Base-by-base conservation (phyloP, 2,888 invertebrate genomes). In the Pterostichus niger region DNA sequence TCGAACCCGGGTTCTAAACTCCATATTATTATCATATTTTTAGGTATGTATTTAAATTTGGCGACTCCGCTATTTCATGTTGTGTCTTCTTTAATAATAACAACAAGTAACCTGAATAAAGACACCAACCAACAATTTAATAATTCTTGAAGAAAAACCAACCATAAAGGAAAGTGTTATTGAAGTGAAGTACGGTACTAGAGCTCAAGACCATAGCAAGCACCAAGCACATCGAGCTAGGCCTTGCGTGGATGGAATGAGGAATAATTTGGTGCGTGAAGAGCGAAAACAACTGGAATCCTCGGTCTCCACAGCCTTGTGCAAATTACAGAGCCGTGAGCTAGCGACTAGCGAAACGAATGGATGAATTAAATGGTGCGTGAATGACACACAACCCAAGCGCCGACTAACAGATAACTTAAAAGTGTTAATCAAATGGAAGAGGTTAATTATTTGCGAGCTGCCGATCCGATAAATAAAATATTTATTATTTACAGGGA, bases 281-380 rank as follows among this genome's bases (percentile, higher is more conserved):
- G 24, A n/a, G 31, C 59, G 59, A 59, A 64, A 64, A 40, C 40
- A 40, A 49, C 49, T 49, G 13, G 10, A 49, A 49, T 49, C 49
- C 49, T 49, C 40, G 49, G 49, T 5, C 49, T n/a, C n/a, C 33
- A 6, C 13, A 11, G 33, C 33, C 35, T 64, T 35, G n/a, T 33
- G 64, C 64, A 33, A 64, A 64, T 64, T 64, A 64, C 64, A 64
- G 33, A 33, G 35, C 9, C 17, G 11, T 24, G 59, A 24, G 24
- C 24, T 24, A 24, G 59, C 24, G 24, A 15, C 6, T 54, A 54
- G 15, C 35, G 64, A 33, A 64, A 64, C 64, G 64, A 64, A 64
- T 64, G 64, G 64, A 64, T 35, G 64, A 40, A 64, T 64, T 64
- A 64, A 64, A 64, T 64, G 64, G 64, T 13, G 64, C 31, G 64